Conservation (phyloP, 1,140 invertebrate species). For the Grapholita molesta region DNA sequence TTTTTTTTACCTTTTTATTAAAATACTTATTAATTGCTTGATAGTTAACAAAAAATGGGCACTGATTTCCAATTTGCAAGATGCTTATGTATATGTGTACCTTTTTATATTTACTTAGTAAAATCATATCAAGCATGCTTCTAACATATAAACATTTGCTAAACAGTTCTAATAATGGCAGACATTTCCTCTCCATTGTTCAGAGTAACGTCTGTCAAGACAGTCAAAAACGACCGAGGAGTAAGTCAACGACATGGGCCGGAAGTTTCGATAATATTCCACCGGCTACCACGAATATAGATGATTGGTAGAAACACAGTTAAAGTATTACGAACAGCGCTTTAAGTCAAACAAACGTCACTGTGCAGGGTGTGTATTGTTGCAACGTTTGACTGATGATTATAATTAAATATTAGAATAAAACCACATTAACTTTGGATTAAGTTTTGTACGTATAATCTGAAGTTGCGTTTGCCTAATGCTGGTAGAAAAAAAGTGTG, state of each 20-base stretch:
- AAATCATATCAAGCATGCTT: not conserved
- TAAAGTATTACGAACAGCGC: not conserved
- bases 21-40: too few species aligned
- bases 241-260: not conserved
- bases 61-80: too few species aligned
- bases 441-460: too few species aligned
- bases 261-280: not conserved
- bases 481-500: too few species aligned
- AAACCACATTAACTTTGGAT: too few species aligned
- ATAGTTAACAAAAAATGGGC: too few species aligned
- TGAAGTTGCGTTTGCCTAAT: too few species aligned
- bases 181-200: not conserved
- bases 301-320: not conserved
- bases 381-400: too few species aligned
- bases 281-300: conserved; percentile 1
- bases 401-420: too few species aligned
- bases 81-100: too few species aligned
- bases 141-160: not conserved
- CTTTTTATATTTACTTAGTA: not conserved
- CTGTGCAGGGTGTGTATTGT: too few species aligned
- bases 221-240: not conserved
- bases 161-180: not conserved
- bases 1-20: too few species aligned
- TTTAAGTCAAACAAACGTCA: not conserved
- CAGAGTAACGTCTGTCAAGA: not conserved